Percentiles rank a stretch among this genome's conserved stretches.
Evolutionary conservation across 2,888 invertebrate species (phyloP).

Genomic region (Lasioglossum oenotherae): DNA sequence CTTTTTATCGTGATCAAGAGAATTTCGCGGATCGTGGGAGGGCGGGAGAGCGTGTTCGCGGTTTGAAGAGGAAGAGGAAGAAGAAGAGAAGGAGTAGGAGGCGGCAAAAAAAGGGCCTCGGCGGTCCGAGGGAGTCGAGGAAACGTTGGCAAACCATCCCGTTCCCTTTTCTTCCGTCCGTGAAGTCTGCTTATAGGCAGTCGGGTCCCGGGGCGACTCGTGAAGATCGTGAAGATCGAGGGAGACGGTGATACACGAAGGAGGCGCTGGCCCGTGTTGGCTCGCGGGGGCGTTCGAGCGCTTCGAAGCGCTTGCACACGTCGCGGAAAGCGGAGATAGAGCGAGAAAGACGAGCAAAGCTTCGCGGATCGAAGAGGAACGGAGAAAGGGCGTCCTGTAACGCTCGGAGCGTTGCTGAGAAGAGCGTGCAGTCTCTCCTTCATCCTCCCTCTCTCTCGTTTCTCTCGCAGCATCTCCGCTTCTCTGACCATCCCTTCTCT

Average conservation of each 20-base stretch:
- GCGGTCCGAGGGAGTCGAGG: slow-evolving; percentile 5
- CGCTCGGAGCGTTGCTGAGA: slow-evolving; percentile 69
- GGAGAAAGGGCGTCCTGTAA: slow-evolving; percentile 56
- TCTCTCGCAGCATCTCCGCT: slow-evolving; percentile 17
- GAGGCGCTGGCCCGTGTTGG: slow-evolving; percentile 72
- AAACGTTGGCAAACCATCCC: slow-evolving; percentile 42
- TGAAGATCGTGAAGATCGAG: slow-evolving; percentile 79
- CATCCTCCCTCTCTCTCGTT: slow-evolving; percentile 15
- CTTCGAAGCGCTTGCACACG: slow-evolving; percentile 69
- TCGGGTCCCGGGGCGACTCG: slow-evolving; percentile 73
- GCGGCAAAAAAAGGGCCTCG: not conserved
- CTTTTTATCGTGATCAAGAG: not conserved
- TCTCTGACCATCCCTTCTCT: slow-evolving; percentile 19
- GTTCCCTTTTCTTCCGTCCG: slow-evolving; percentile 66
- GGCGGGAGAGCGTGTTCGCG: slow-evolving; percentile 1
- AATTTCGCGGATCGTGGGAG: not conserved
- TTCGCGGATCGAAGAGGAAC: slow-evolving; percentile 39
- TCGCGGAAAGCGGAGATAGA: slow-evolving; percentile 52
- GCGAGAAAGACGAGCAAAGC: slow-evolving; percentile 5
- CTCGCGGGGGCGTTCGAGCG: slow-evolving; percentile 83
- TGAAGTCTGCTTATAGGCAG: slow-evolving; percentile 74
- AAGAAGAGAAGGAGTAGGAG: not conserved
- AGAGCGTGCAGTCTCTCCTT: slow-evolving; percentile 61
- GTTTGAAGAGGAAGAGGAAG: not conserved
- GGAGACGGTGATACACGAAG: slow-evolving; percentile 72